These are phyloP conservation scores for Ecdyonurus torrentis DNA, from an alignment of 2,888 invertebrate genomes.

Conservation along the genomic window DNA sequence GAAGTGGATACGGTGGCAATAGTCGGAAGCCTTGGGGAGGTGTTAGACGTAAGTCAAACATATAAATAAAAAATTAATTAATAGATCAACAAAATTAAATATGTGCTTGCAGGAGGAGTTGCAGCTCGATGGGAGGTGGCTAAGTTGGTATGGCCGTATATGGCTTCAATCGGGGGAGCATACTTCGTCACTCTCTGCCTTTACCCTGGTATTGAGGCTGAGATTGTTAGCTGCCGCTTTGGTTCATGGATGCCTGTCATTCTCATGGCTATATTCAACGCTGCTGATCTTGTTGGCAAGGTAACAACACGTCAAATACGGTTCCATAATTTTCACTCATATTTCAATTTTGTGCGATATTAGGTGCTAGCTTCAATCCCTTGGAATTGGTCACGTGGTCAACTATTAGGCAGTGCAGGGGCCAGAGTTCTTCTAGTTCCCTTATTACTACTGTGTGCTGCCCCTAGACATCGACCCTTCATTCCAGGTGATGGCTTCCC, in stretches of 20 bases:
- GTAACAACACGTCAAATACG: conserved; percentile 23
- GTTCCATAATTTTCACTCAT: neutral
- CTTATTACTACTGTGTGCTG: conserved; percentile 62
- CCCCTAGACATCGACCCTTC: conserved; percentile 56
- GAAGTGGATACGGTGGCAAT: conserved; percentile 20
- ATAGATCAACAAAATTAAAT: neutral
- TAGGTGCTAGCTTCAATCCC: conserved; percentile 63
- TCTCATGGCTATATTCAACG: conserved; percentile 76
- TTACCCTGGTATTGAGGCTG: conserved; percentile 82
- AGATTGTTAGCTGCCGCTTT: conserved; percentile 66
- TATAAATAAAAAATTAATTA: too few species aligned
- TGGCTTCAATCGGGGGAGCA: conserved; percentile 74
- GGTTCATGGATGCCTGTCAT: conserved; percentile 84
- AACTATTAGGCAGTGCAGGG: conserved; percentile 57
- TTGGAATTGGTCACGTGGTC: conserved; percentile 67
- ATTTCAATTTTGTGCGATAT: too few species aligned
- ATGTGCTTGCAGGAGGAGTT: conserved; percentile 44
- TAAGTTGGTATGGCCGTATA: conserved; percentile 73
- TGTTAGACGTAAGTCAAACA: conserved; percentile 32
- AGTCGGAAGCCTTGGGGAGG: conserved; percentile 31
- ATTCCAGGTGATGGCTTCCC: conserved; percentile 48
- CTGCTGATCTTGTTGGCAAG: conserved; percentile 72
- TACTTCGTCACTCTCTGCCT: conserved; percentile 80
- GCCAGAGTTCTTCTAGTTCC: conserved; percentile 61
- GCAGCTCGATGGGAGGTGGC: conserved; percentile 63